These are phyloP conservation scores for Eupithecia insigniata DNA, from an alignment of 2,888 invertebrate genomes.

Conservation along the genomic window DNA sequence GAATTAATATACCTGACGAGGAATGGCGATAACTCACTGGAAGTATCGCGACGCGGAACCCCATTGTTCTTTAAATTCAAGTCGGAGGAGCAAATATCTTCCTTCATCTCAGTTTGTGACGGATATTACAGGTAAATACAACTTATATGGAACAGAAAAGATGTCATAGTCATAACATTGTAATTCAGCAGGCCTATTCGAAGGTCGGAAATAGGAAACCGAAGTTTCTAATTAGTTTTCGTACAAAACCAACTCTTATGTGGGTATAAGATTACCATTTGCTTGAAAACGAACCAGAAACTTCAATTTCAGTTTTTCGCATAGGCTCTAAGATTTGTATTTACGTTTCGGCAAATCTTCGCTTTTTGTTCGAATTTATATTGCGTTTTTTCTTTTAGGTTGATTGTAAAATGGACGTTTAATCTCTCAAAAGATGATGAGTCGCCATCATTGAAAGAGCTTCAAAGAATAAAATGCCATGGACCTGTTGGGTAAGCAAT, in stretches of 20 bases:
- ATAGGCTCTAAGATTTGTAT: no score
- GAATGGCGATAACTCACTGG: conserved; percentile 88
- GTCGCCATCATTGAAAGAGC: conserved; percentile 90
- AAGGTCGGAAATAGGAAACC: no score
- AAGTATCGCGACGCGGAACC: conserved; percentile 91
- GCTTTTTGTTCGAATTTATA: not conserved
- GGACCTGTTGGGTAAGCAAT: conserved; percentile 92
- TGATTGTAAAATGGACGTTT: conserved; percentile 95
- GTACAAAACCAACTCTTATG: no score
- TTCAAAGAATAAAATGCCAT: conserved; percentile 91
- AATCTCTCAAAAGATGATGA: conserved; percentile 93
- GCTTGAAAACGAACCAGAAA: no score
- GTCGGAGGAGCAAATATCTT: conserved; percentile 86
- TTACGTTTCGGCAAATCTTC: not conserved
- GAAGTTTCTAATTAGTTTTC: no score
- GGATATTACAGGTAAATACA: conserved; percentile 90
- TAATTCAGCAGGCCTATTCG: no score
- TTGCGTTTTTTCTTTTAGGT: conserved; percentile 65
- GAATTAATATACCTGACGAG: conserved; percentile 93
- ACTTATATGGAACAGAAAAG: not conserved
- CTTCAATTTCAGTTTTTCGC: no score
- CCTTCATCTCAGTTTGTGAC: conserved; percentile 92
- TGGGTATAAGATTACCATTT: no score
- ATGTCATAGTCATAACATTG: not conserved
- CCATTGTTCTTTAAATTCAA: conserved; percentile 90